Base-by-base conservation (phyloP, 1,140 invertebrate genomes). In the Marisa cornuarietis region DNA sequence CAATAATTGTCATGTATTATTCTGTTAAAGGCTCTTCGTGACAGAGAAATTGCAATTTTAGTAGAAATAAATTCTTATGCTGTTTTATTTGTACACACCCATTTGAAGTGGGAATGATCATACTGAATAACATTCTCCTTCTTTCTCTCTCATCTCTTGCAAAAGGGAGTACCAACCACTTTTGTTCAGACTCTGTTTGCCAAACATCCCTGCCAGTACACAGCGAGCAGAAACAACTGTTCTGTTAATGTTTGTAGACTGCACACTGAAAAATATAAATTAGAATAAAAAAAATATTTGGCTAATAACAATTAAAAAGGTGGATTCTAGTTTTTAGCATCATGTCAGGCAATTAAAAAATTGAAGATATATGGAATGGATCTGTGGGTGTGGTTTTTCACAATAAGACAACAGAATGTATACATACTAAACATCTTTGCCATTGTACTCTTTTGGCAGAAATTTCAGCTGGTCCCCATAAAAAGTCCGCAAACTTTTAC, bases 191-290 rank as follows among this genome's bases (percentile, higher is more conserved):
- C 72, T n/a, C 52, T 81, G 31, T 65, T 65, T 62, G 20, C 85
- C 83, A 80, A 76, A 87, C 71, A 87, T 72, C 10, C 86, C 86
- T 24, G 83, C 82, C 31, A 87, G 18, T 5, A 87, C 76, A 79
- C 85, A 87, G 26, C 84, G 61, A 3, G 79, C 79, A 58, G 87
- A 88, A 8, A 72, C 79, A 20, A 88, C 83, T 10, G 87, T 88
- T 26, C 87, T 54, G 52, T 74, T 81, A 20, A 84, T 87, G 68
- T 88, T 88, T 42, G 85, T 87, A 0, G 85, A 86, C n/a, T 79
- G 82, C 20, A 85, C 68, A 77, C 86, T 87, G 81, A 3, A 85
- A 80, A 24, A 63, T 11, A 58, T 58, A 3, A 11, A 58, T 58
- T 6, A 58, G 16, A 58, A 18, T 18, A 11, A 58, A 58, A 58